Evolutionary conservation across 2,113 vertebrate genomes (phyloP).

Genomic region (Cololabis saira): DNA sequence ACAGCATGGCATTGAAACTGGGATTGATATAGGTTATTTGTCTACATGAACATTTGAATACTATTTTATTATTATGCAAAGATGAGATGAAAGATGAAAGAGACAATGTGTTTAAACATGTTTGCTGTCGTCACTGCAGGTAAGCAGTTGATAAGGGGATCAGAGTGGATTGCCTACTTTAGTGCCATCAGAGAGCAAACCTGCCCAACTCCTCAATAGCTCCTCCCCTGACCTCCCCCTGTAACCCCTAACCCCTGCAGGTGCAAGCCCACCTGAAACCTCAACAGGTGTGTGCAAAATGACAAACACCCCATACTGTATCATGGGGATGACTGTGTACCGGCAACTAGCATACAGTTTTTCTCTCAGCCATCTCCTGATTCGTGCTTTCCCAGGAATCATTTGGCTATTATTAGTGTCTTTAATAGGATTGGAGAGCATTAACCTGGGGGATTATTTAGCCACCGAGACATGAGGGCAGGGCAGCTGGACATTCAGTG

Average conservation of each 20-base stretch:
- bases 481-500: slow-evolving; percentile 63
- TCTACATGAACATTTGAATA: background rate
- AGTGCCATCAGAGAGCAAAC: slow-evolving; percentile 43
- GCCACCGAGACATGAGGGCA: slow-evolving; percentile 66
- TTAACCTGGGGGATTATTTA: slow-evolving; percentile 73
- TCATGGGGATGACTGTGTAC: background rate
- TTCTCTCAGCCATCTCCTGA: slow-evolving; percentile 41
- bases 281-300: background rate
- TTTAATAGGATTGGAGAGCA: slow-evolving; percentile 67
- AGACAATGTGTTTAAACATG: slow-evolving; percentile 52
- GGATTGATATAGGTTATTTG: background rate
- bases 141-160: slow-evolving; percentile 82
- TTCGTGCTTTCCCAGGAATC: slow-evolving; percentile 51
- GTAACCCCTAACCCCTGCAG: background rate
- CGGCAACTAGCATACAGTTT: background rate
- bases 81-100: no score
- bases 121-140: slow-evolving; percentile 73
- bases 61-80: background rate
- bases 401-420: slow-evolving; percentile 70
- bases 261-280: background rate
- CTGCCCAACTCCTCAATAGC: slow-evolving; percentile 4
- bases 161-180: slow-evolving; percentile 80
- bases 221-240: background rate
- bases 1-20: background rate
- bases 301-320: background rate